Evolutionary conservation across 1,140 invertebrate genomes (phyloP).

Genomic region (Cydia pomonella): DNA sequence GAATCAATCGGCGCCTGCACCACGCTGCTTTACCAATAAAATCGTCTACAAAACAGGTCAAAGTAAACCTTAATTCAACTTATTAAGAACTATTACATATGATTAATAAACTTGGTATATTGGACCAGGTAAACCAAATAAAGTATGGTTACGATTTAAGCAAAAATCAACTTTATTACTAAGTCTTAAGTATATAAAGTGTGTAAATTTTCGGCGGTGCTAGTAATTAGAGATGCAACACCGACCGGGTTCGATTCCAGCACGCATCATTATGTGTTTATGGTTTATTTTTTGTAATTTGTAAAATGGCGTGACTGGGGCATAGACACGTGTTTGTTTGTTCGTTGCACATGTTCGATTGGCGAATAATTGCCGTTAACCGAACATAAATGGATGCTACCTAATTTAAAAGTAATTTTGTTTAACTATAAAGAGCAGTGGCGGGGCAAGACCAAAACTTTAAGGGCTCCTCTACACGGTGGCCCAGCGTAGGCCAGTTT

Average conservation of each 20-base stretch:
- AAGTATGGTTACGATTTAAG: not conserved
- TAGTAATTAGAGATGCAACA: constrained; percentile 58
- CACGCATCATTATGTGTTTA: constrained; percentile 52
- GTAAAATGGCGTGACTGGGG: constrained; percentile 8
- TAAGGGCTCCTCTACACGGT: no score
- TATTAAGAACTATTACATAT: not conserved
- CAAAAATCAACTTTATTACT: not conserved
- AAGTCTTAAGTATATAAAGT: not conserved
- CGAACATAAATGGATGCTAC: not conserved
- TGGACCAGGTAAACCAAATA: not conserved
- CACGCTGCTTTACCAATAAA: constrained; percentile 24
- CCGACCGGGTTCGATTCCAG: constrained; percentile 42
- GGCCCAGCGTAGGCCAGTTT: no score
- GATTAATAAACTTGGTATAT: not conserved
- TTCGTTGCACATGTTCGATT: constrained; percentile 10
- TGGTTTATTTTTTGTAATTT: not conserved
- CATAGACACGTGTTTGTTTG: constrained; percentile 18
- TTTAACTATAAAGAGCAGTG: not conserved
- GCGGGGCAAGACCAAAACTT: no score
- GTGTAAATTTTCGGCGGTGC: not conserved
- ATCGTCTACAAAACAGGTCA: not conserved
- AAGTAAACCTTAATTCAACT: not conserved
- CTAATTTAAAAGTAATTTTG: not conserved
- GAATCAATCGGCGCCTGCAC: constrained; percentile 62
- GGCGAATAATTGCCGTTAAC: constrained; percentile 1